Conservation (phyloP, 2,888 invertebrate genomes). For the Esperia sulphurella region DNA sequence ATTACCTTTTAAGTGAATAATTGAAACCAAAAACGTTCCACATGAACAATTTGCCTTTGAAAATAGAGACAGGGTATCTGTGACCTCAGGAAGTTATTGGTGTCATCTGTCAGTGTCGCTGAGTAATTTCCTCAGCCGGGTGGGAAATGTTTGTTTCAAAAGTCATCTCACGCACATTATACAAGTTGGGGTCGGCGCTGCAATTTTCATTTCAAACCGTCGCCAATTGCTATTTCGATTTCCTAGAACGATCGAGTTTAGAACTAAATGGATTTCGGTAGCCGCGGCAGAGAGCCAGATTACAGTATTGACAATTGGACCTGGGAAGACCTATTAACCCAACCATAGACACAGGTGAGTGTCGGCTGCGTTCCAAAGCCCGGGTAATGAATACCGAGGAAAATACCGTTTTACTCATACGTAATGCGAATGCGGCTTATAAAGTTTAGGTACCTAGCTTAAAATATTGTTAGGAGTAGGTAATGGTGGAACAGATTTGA, state of each 20-base stretch:
- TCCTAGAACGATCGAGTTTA: slow-evolving; percentile 1
- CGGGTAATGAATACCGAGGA: slow-evolving; percentile 16
- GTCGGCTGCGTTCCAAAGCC: slow-evolving; percentile 6
- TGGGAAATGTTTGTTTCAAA: slow-evolving; percentile 61
- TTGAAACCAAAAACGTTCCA: slow-evolving; percentile 14
- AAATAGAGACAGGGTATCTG: slow-evolving; percentile 46
- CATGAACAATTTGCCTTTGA: slow-evolving; percentile 39
- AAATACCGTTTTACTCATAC: slow-evolving; percentile 15
- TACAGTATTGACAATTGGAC: slow-evolving; percentile 20
- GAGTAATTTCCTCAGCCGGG: slow-evolving; percentile 60
- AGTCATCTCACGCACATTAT: slow-evolving; percentile 54
- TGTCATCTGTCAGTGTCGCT: slow-evolving; percentile 68
- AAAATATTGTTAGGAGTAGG: too few relatives aligned
- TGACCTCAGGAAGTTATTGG: slow-evolving; percentile 60
- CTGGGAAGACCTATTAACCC: slow-evolving; percentile 24
- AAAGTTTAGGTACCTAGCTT: too few relatives aligned
- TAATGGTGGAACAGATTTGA: too few relatives aligned
- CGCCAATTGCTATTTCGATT: slow-evolving; percentile 13
- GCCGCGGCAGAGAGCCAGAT: slow-evolving; percentile 14
- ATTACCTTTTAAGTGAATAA: background rate
- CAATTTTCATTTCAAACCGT: slow-evolving; percentile 19
- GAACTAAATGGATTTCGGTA: slow-evolving; percentile 9
- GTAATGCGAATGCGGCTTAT: slow-evolving; percentile 10
- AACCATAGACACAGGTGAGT: slow-evolving; percentile 25
- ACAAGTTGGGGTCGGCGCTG: slow-evolving; percentile 32